Evolutionary conservation across 2,797 vertebrate genomes (phyloP).

Genomic region (Catostomus latipinnis): DNA sequence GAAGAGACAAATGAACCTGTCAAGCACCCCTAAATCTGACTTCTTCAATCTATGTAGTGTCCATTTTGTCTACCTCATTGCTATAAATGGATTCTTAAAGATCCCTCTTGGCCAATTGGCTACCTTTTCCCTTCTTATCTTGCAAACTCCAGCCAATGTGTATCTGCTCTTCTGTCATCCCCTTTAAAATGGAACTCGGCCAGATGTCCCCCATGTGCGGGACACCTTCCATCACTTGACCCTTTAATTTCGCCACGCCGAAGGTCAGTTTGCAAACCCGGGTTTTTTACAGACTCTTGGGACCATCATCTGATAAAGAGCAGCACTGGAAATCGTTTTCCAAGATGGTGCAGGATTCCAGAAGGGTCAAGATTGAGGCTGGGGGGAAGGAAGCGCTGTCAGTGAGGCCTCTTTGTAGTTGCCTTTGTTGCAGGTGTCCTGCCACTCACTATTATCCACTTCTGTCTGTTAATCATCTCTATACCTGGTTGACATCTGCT

Average conservation of each 20-base stretch:
- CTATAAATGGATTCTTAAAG: slow-evolving; percentile 65
- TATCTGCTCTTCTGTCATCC: slow-evolving; percentile 65
- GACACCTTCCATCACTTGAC: slow-evolving; percentile 64
- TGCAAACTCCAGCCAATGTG: slow-evolving; percentile 61
- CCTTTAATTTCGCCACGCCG: slow-evolving; percentile 65
- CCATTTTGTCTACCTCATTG: slow-evolving; percentile 49
- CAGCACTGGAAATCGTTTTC: slow-evolving; percentile 79
- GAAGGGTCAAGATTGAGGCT: slow-evolving; percentile 73
- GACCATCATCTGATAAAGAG: slow-evolving; percentile 68
- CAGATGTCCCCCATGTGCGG: slow-evolving; percentile 67
- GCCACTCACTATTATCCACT: slow-evolving; percentile 80
- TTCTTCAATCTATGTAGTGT: slow-evolving; percentile 57
- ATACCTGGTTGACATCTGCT: slow-evolving; percentile 79
- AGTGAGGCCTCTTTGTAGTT: slow-evolving; percentile 82
- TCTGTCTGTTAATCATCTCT: slow-evolving; percentile 75
- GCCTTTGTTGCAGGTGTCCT: slow-evolving; percentile 86
- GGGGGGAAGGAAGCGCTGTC: slow-evolving; percentile 79
- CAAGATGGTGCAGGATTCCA: slow-evolving; percentile 73
- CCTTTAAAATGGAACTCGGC: slow-evolving; percentile 67
- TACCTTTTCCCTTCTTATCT: slow-evolving; percentile 57
- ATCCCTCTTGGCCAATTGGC: slow-evolving; percentile 56
- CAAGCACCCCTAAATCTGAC: slow-evolving; percentile 42
- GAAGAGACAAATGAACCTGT: slow-evolving; percentile 33
- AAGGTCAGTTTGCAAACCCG: slow-evolving; percentile 70
- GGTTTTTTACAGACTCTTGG: slow-evolving; percentile 68